A percentile compares a stretch with the other conserved stretches of the same genome.
These are phyloP conservation scores for Taxidea taxus DNA, from an alignment of 2,113 vertebrate genomes.

Conservation along the genomic window DNA sequence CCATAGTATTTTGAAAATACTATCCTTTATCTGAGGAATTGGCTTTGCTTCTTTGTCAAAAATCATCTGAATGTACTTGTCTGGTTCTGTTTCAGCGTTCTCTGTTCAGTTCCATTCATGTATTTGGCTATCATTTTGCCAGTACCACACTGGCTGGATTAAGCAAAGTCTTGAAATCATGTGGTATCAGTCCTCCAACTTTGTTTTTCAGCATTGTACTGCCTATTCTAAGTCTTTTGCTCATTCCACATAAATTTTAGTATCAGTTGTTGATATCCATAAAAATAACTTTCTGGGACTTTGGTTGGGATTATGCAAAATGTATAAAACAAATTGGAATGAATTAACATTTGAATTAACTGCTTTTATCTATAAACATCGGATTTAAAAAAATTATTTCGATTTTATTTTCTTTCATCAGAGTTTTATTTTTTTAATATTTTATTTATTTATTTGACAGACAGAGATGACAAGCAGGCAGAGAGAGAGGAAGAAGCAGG, in stretches of 20 bases:
- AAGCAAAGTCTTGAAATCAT: not conserved
- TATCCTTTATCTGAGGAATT: not conserved
- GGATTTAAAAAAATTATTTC: not conserved
- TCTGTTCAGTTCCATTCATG: not conserved
- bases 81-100: too few relatives aligned
- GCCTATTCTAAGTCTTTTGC: not conserved
- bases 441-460: too few relatives aligned
- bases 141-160: not conserved
- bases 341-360: not conserved
- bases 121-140: not conserved
- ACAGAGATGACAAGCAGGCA: too few relatives aligned
- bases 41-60: not conserved
- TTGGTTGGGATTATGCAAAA: not conserved
- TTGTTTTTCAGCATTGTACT: not conserved
- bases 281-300: not conserved
- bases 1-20: not conserved
- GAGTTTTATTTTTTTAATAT: too few relatives aligned
- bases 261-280: not conserved
- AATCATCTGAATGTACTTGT: too few relatives aligned
- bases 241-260: not conserved
- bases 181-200: not conserved
- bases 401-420: not conserved
- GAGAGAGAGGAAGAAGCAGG: too few relatives aligned
- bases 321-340: not conserved
- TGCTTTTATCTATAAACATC: not conserved